Evolutionary conservation across 2,113 vertebrate genomes (phyloP), one percentile per base, ranked within the genome.

Genomic region (Apaloderma vittatum): DNA sequence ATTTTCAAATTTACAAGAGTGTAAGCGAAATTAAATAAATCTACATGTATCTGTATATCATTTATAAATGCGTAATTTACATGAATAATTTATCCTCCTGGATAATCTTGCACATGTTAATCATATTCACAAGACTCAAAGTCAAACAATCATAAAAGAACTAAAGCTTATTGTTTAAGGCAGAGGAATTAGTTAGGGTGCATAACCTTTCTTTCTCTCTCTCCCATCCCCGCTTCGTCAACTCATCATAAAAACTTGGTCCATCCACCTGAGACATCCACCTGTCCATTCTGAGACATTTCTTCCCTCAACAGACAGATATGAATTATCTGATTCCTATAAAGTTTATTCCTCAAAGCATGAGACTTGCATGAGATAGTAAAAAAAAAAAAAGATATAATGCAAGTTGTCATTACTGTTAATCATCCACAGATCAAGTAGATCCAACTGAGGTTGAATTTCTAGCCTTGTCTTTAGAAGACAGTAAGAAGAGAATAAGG

Each of bases 271-370:
- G 67, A n/a, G n/a, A n/a, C 51, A 80, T 54, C 24, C 59, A 93
- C 67, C 58, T 88, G 67, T 54, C n/a, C 57, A 63, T 14, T 43
- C 48, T 8, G 19, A 66, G 87, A 79, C 78, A 45, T 59, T 54
- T 83, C 66, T 37, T 40, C 48, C 67, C 48, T 45, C 67, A 68
- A 46, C 19, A 88, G 55, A 86, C 13, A 83, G 51, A 70, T 29
- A 96, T 62, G 68, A 94, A 93, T 86, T 74, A 55, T 11, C 49
- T 84, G 54, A 86, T 82, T 78, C 40, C 67, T 82, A 66, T 48
- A 62, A 88, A 66, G 48, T 77, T 77, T 32, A 83, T 86, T 94
- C 48, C 74, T 32, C 51, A 91, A 94, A 93, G 80, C 51, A 80
- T 4, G 12, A 83, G 36, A 91, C 80, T 58, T 93, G 49, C 49